Conservation (phyloP, 1,140 invertebrate species). For the Trichonephila clavipes region DNA sequence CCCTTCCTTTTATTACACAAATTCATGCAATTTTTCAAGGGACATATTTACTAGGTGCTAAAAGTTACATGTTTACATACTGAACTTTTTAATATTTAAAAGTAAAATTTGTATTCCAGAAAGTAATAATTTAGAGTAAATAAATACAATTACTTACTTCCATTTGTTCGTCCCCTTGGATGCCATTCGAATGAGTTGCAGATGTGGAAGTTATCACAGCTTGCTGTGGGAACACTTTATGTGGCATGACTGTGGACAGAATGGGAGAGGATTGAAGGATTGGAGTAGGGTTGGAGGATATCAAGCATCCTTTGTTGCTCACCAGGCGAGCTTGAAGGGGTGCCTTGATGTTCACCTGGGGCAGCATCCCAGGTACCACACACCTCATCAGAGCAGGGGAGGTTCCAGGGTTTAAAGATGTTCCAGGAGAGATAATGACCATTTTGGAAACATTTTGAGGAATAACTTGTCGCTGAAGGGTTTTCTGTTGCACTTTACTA, state of each 20-base stretch:
- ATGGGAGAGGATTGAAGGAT: constrained; percentile 42
- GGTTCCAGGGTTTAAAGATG: neutral
- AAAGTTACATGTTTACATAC: no score
- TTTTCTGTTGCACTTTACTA: constrained; percentile 86
- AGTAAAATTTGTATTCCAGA: no score
- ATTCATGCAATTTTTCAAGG: no score
- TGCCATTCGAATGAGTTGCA: constrained; percentile 71
- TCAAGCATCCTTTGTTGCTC: constrained; percentile 60
- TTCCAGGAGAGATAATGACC: constrained; percentile 63
- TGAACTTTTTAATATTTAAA: no score
- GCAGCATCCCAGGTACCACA: neutral
- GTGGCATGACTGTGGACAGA: constrained; percentile 27
- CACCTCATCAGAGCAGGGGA: constrained; percentile 19
- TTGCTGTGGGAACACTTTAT: constrained; percentile 34
- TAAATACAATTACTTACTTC: constrained; percentile 42
- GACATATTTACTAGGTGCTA: no score
- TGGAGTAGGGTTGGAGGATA: constrained; percentile 35
- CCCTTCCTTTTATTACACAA: no score
- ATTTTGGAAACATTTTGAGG: constrained; percentile 65
- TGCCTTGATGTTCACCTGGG: constrained; percentile 29
- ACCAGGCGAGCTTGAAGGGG: constrained; percentile 56
- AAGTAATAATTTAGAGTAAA: no score
- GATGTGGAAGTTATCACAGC: constrained; percentile 21
- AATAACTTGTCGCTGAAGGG: constrained; percentile 79
- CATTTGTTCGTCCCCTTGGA: constrained; percentile 67